These are phyloP conservation scores for Drosophila saltans DNA, from an alignment of 1,140 invertebrate species.

Conservation along the genomic window DNA sequence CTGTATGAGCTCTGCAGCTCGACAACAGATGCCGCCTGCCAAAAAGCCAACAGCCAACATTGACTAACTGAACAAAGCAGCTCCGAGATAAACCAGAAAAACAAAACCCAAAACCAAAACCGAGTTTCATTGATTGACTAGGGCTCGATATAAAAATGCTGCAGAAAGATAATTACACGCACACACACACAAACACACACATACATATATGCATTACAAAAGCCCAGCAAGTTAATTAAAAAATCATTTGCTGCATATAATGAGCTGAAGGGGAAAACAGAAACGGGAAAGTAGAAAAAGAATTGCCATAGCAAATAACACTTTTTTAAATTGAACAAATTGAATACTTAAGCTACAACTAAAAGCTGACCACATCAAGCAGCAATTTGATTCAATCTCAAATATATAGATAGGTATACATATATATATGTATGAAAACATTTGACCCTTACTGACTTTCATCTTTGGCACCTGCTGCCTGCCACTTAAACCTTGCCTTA, in stretches of 20 bases:
- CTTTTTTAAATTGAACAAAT: background rate
- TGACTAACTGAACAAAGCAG: constrained; percentile 3
- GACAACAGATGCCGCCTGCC: constrained; percentile 20
- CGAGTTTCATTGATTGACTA: constrained; percentile 14
- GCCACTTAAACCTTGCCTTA: constrained; percentile 6
- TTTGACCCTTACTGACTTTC: constrained; percentile 1
- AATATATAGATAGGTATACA: background rate
- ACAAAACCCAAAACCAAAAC: background rate
- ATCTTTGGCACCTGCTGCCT: constrained; percentile 15
- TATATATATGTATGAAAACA: background rate
- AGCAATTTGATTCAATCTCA: constrained; percentile 9
- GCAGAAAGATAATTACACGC: constrained; percentile 50
- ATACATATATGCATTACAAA: constrained; percentile 4
- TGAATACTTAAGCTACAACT: constrained; percentile 7
- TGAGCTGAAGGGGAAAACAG: background rate
- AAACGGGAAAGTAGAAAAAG: background rate
- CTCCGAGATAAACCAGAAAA: background rate
- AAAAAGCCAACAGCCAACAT: constrained; percentile 10
- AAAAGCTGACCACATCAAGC: constrained; percentile 10
- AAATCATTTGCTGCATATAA: constrained; percentile 43
- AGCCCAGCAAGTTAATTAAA: constrained; percentile 48
- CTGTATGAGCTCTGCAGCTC: constrained; percentile 23
- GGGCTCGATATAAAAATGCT: constrained; percentile 32
- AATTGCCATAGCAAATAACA: background rate
- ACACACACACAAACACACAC: constrained; percentile 8